Evolutionary conservation across 92 coral and sea anemone genomes (phyloP).

Genomic region (Micromussa lordhowensis): DNA sequence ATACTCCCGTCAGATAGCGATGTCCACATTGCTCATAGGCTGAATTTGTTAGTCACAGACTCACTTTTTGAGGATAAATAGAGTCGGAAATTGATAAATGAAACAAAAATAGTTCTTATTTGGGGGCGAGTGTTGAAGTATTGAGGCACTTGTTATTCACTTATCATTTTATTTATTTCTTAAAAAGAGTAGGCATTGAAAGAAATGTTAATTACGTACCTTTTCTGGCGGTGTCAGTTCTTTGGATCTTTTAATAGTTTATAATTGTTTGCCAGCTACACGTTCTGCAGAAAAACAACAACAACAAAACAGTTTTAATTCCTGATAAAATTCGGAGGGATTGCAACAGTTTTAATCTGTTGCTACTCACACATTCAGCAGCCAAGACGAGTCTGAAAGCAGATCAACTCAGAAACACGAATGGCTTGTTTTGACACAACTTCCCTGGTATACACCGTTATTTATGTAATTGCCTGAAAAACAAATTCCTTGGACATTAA

Average conservation of each 20-base stretch:
- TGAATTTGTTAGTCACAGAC: background rate
- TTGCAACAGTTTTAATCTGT: background rate
- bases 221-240: background rate
- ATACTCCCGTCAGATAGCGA: background rate
- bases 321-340: background rate
- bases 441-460: background rate
- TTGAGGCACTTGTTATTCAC: background rate
- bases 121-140: too few species aligned
- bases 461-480: constrained; percentile 7
- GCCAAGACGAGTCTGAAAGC: background rate
- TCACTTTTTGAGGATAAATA: background rate
- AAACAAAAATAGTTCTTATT: background rate
- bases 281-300: constrained; percentile 11
- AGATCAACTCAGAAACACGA: background rate
- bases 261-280: background rate
- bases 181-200: background rate
- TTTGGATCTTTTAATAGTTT: background rate
- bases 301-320: background rate
- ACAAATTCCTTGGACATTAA: constrained; percentile 12
- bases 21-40: background rate
- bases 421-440: background rate
- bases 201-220: background rate
- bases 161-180: background rate
- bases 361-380: background rate
- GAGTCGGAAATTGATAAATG: background rate